A percentile compares a stretch with the other conserved stretches of the same genome.
phyloP scores from a whole-genome alignment of 2,797 vertebrate species.

The Rhinophrynus dorsalis region DNA sequence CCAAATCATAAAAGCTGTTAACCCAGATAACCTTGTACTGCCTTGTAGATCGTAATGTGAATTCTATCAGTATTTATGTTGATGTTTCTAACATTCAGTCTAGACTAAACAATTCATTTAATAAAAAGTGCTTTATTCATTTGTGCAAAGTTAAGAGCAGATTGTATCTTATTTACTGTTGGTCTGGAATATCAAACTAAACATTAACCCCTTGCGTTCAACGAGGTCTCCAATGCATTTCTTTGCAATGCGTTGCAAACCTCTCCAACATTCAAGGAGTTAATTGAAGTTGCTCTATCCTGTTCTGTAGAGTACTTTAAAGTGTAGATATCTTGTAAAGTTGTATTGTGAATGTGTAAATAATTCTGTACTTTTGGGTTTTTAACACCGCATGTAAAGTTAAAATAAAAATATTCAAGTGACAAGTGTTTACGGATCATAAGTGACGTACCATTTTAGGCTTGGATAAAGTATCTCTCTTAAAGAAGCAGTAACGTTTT shows the following conservation, averaged over 20 bases:
- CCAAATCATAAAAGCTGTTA: constrained; percentile 73
- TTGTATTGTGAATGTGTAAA: constrained; percentile 99
- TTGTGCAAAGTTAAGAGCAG: constrained; percentile 87
- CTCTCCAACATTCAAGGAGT: no score
- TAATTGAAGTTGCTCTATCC: constrained; percentile 87
- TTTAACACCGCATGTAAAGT: constrained; percentile 99
- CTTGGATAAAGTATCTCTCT: no score
- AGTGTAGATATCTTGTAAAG: constrained; percentile 96
- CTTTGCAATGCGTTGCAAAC: no score
- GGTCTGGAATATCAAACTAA: constrained; percentile 87
- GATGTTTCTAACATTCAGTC: constrained; percentile 85
- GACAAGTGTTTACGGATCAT: constrained; percentile 24
- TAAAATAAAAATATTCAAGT: constrained; percentile 96
- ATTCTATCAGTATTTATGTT: constrained; percentile 87
- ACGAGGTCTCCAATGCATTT: no score
- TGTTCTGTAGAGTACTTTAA: constrained; percentile 93
- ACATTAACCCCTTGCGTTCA: no score
- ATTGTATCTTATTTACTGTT: constrained; percentile 89
- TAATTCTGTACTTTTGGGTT: constrained; percentile 91
- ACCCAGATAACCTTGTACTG: constrained; percentile 85
- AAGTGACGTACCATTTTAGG: no score
- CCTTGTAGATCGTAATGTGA: constrained; percentile 97
- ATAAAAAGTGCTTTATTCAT: constrained; percentile 80
- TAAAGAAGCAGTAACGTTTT: no score
- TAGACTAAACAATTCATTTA: constrained; percentile 90